Conservation (phyloP, 2,797 vertebrate genomes). For the Natrix natrix region DNA sequence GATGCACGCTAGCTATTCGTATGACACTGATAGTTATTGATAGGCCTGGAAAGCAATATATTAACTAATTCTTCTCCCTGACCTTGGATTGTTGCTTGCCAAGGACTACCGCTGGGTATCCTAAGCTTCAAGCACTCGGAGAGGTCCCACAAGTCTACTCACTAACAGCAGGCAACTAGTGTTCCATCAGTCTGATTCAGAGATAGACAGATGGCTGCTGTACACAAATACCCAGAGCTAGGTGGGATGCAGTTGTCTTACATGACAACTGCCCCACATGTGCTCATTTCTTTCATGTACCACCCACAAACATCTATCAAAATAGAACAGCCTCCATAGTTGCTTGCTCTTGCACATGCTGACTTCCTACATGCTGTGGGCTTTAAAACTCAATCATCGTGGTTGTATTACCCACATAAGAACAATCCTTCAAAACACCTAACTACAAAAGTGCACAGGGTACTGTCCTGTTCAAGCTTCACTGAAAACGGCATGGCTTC, state of each 20-base stretch:
- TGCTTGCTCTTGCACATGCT: neutral
- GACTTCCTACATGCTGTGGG: neutral
- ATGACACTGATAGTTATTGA: neutral
- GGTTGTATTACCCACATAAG: fast-evolving
- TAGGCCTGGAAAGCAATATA: neutral
- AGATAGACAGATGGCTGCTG: slow-evolving; percentile 18
- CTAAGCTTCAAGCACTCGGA: neutral
- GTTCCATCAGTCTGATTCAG: neutral
- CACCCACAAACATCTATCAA: slow-evolving; percentile 27
- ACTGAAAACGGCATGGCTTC: neutral
- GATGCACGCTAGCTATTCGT: neutral
- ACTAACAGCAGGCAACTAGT: neutral
- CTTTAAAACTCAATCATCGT: neutral
- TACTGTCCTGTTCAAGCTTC: fast-evolving
- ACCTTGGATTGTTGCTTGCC: neutral
- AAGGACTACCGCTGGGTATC: neutral
- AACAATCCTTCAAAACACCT: neutral
- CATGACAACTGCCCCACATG: slow-evolving; percentile 18
- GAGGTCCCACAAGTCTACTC: neutral
- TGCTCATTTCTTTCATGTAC: slow-evolving; percentile 10
- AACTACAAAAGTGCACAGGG: neutral
- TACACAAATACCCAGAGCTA: neutral
- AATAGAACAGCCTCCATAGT: neutral
- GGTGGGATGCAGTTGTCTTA: slow-evolving; percentile 1
- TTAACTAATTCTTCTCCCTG: neutral